These are phyloP conservation scores for Sparidentex hasta DNA, from an alignment of 2,797 vertebrate species.

Conservation along the genomic window DNA sequence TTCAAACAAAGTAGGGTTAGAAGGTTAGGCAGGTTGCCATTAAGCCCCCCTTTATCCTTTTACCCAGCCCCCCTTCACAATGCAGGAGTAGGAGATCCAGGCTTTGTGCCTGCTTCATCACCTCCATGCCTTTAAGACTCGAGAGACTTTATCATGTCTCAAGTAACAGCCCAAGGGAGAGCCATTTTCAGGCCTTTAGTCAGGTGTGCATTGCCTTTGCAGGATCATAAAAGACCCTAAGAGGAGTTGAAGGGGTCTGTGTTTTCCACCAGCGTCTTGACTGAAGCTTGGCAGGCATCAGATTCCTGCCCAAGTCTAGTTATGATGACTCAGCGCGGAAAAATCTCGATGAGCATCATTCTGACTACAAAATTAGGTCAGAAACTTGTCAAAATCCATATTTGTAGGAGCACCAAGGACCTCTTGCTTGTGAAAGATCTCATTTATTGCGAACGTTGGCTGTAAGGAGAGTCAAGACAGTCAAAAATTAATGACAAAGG, in stretches of 20 bases:
- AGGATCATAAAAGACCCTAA: constrained; percentile 44
- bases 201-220: constrained; percentile 47
- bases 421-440: constrained; percentile 15
- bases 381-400: constrained; percentile 25
- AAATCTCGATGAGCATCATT: constrained; percentile 21
- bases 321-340: constrained; percentile 53
- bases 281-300: constrained; percentile 32
- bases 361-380: constrained; percentile 32
- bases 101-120: constrained; percentile 82
- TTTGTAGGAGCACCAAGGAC: constrained; percentile 1
- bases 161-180: constrained; percentile 69
- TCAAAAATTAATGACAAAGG: constrained; percentile 31
- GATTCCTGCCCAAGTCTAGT: constrained; percentile 25
- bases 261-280: constrained; percentile 42
- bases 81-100: constrained; percentile 63
- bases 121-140: constrained; percentile 74
- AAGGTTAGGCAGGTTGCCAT: constrained; percentile 82
- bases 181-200: constrained; percentile 58
- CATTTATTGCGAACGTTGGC: constrained; percentile 23
- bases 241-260: constrained; percentile 16
- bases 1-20: constrained; percentile 79
- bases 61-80: constrained; percentile 51
- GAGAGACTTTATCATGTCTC: constrained; percentile 76
- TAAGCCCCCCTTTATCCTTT: constrained; percentile 73
- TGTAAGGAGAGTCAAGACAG: constrained; percentile 5